Conservation (phyloP, 2,113 vertebrate species). For the Vidua macroura region DNA sequence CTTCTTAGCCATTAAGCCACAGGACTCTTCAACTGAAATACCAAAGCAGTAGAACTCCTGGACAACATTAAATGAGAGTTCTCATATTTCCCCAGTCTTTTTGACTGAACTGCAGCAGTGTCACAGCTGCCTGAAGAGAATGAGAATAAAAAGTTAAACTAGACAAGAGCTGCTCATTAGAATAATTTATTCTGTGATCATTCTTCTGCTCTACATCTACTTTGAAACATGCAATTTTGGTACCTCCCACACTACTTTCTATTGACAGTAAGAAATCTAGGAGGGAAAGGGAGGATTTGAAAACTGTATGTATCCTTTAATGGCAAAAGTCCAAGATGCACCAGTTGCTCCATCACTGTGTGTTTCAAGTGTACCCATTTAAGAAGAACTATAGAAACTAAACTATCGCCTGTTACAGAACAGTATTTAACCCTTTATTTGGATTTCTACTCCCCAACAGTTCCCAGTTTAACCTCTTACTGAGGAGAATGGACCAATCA, state of each 20-base stretch:
- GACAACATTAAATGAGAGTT: not conserved
- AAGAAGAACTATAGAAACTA: not conserved
- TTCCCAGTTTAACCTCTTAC: not conserved
- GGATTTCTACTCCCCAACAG: not conserved
- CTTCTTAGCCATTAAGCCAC: not conserved
- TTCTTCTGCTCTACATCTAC: conserved; percentile 18
- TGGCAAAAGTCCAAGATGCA: not conserved
- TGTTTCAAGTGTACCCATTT: not conserved
- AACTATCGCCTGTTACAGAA: not conserved
- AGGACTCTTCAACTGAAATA: not conserved
- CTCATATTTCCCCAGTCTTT: not conserved
- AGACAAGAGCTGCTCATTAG: not conserved
- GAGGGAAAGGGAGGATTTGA: not conserved
- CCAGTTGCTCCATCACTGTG: not conserved
- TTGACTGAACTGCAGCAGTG: not conserved
- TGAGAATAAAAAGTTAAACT: conserved; percentile 17
- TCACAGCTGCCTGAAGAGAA: not conserved
- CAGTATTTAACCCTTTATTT: not conserved
- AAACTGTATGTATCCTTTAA: not conserved
- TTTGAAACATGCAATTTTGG: conserved; percentile 14
- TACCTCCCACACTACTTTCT: conserved; percentile 16
- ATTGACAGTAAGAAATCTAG: not conserved
- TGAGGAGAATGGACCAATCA: not conserved
- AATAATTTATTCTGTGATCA: conserved; percentile 59
- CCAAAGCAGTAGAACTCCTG: not conserved